phyloP scores from a whole-genome alignment of 2,888 invertebrate genomes.

The Meghimatium bilineatum region DNA sequence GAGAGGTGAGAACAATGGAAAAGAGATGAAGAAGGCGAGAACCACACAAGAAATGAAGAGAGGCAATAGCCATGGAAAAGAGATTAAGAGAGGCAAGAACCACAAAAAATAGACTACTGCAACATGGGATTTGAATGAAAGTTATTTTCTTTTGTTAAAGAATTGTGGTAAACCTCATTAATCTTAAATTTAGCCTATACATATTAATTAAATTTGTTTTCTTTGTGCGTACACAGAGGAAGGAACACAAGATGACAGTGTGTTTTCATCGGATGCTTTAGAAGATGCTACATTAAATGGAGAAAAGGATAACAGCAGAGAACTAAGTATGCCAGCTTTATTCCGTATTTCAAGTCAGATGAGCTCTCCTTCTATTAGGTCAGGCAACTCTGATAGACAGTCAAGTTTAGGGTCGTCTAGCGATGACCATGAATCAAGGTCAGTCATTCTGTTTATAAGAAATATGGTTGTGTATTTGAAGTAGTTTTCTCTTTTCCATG shows the following conservation, averaged over 20 bases:
- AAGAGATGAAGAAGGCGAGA: no score
- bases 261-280: slow-evolving; percentile 21
- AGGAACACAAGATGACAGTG: slow-evolving; percentile 42
- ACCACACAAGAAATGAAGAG: no score
- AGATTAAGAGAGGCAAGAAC: no score
- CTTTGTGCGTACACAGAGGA: slow-evolving; percentile 20
- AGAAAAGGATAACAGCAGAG: slow-evolving; percentile 12
- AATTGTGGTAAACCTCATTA: no score
- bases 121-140: no score
- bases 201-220: neutral
- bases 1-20: no score
- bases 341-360: slow-evolving; percentile 25
- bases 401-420: slow-evolving; percentile 49
- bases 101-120: no score
- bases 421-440: slow-evolving; percentile 50
- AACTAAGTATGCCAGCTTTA: slow-evolving; percentile 10
- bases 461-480: neutral
- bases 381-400: slow-evolving; percentile 43
- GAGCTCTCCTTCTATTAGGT: slow-evolving; percentile 39
- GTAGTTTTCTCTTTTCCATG: no score
- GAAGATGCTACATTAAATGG: neutral
- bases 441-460: neutral
- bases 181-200: no score
- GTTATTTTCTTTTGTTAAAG: no score
- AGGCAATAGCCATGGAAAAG: no score